Evolutionary conservation across 1,140 invertebrate genomes (phyloP), one percentile per base, ranked within the genome.

Genomic region (Nylanderia fulva): DNA sequence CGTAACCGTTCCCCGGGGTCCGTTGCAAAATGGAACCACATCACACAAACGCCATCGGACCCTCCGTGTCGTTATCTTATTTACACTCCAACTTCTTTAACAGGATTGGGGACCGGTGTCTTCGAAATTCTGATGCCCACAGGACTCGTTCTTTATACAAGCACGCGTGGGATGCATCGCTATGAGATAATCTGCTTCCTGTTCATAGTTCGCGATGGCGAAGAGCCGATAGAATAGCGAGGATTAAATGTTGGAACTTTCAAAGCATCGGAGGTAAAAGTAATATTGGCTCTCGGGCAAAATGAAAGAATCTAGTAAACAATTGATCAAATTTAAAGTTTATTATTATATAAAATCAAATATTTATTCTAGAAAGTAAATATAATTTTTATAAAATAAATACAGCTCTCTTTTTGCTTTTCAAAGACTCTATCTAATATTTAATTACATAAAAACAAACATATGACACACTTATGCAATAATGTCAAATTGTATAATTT

Each of bases 1-100:
- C 56, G 66, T 88, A 88, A 89, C 76, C 88, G 72, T 74, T 89
- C 77, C 87, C 87, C 29, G 52, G 69, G 60, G 86, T 66, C 29
- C 66, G 83, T 76, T 88, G 56, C 48, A 74, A 88, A 88, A 88
- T 88, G 75, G 61, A 45, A 63, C 7, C 42, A 52, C 39, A 33
- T 45, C 52, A 39, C 45, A 27, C 63, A 72, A 39, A 48, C 63
- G n/a, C 42, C n/a, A n/a, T n/a, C 27, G 45, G 76, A 63, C 66
- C 36, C 66, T 71, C 5, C 60, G n/a, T 48, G 15, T 82, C 77
- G 77, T 82, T 82, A 82, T 82, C 66, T 82, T 82, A 72, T 82
- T 82, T 82, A 82, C 66, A 71, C 77, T 71, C 27, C 24, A 71
- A 58, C 64, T 71, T 71, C 52, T 58, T 48, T 39, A 56, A 71